These are phyloP conservation scores for Sebastes vulpes DNA, from an alignment of 2,797 vertebrate genomes.

Conservation along the genomic window DNA sequence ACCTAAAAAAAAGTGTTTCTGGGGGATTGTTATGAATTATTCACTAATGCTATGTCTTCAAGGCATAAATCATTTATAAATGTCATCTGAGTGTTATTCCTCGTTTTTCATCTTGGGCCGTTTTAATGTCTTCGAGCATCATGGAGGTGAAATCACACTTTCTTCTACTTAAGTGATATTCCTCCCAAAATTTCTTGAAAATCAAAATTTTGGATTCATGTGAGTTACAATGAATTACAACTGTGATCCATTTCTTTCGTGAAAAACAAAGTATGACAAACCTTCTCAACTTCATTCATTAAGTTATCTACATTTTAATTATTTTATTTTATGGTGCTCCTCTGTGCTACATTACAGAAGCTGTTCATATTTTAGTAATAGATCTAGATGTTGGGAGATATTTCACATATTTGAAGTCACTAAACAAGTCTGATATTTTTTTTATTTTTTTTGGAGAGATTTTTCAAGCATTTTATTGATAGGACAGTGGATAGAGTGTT, in stretches of 20 bases:
- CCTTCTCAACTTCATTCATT: not conserved
- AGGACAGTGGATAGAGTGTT: too few species aligned
- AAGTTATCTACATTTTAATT: not conserved
- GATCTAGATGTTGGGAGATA: not conserved
- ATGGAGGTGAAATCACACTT: constrained; percentile 4
- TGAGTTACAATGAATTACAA: not conserved
- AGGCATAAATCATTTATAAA: constrained; percentile 59
- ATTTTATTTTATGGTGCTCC: not conserved
- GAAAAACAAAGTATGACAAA: not conserved
- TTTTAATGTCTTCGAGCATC: constrained; percentile 28
- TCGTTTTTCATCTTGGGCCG: constrained; percentile 36
- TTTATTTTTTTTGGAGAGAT: too few species aligned
- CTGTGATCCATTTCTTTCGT: not conserved
- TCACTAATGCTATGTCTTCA: constrained; percentile 37
- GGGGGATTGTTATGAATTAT: constrained; percentile 51
- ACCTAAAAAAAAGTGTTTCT: constrained; percentile 17
- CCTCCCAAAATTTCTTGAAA: not conserved
- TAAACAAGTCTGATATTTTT: not conserved
- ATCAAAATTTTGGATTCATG: not conserved
- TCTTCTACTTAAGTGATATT: not conserved
- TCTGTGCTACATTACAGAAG: not conserved
- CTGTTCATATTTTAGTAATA: not conserved
- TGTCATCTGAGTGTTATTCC: constrained; percentile 35
- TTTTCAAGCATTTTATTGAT: too few species aligned
- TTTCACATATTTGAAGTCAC: not conserved